Evolutionary conservation across 2,113 vertebrate genomes (phyloP).

Genomic region (Apodemus sylvaticus): DNA sequence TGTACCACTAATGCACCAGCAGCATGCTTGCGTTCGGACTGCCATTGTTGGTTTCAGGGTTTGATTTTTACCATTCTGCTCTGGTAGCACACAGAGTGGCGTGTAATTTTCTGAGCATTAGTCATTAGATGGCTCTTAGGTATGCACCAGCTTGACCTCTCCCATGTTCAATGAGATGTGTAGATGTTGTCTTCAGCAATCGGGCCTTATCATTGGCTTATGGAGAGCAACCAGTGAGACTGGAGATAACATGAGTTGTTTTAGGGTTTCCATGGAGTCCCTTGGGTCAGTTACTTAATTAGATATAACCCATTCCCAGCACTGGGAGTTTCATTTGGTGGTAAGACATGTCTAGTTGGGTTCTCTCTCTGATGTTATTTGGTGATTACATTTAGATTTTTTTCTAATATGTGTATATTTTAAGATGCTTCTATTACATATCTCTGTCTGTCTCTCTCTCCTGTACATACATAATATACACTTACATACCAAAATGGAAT

Average conservation of each 20-base stretch:
- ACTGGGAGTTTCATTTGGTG: not conserved
- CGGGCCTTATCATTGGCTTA: not conserved
- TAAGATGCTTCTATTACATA: not conserved
- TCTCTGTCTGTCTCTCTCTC: no score
- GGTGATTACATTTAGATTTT: not conserved
- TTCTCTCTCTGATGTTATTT: not conserved
- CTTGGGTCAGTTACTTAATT: not conserved
- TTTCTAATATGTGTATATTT: not conserved
- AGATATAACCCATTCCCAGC: not conserved
- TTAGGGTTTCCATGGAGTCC: not conserved
- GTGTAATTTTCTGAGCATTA: not conserved
- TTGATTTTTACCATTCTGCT: not conserved
- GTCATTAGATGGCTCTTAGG: not conserved
- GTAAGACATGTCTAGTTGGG: not conserved
- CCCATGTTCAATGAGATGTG: not conserved
- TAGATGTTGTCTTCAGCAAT: not conserved
- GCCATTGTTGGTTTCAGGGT: not conserved
- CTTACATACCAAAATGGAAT: no score
- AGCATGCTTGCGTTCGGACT: not conserved
- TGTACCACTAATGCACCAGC: not conserved
- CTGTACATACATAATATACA: not conserved
- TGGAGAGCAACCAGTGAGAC: not conserved
- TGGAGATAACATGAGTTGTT: not conserved
- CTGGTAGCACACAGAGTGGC: not conserved
- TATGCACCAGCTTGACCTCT: not conserved